Evolutionary conservation across 2,113 vertebrate genomes (phyloP).

Genomic region (Condylura cristata): DNA sequence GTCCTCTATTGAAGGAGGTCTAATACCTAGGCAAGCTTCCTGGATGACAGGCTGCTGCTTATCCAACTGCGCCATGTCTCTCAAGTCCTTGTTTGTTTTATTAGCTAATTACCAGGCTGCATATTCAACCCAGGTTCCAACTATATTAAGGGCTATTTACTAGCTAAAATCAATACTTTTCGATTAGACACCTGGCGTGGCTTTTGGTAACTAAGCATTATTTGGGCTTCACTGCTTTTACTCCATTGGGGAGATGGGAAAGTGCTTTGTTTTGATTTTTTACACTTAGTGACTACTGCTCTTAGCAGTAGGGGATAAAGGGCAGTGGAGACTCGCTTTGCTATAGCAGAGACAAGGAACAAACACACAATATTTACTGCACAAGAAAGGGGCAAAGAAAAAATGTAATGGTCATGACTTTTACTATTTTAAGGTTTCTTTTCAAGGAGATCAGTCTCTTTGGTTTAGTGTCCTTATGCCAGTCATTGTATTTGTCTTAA

Average conservation of each 20-base stretch:
- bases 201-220: constrained; percentile 82
- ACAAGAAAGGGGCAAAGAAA: background rate
- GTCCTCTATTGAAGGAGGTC: constrained; percentile 19
- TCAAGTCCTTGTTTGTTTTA: constrained; percentile 72
- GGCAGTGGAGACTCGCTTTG: constrained; percentile 9
- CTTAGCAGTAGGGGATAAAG: constrained; percentile 60
- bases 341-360: background rate
- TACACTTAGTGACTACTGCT: constrained; percentile 68
- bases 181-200: constrained; percentile 78
- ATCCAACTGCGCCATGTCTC: constrained; percentile 63
- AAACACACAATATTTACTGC: background rate
- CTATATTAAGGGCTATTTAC: constrained; percentile 81
- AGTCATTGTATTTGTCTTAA: background rate
- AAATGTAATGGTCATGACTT: background rate
- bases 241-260: constrained; percentile 69
- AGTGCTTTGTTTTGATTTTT: constrained; percentile 79
- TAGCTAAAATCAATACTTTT: constrained; percentile 81
- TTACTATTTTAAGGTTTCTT: background rate
- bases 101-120: constrained; percentile 80
- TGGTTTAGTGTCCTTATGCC: background rate
- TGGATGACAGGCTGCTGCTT: constrained; percentile 67
- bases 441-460: background rate
- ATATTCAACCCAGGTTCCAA: constrained; percentile 74
- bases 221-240: constrained; percentile 73
- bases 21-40: constrained; percentile 63